Conservation (phyloP, 2,888 invertebrate species). For the Escarpia spicata region DNA sequence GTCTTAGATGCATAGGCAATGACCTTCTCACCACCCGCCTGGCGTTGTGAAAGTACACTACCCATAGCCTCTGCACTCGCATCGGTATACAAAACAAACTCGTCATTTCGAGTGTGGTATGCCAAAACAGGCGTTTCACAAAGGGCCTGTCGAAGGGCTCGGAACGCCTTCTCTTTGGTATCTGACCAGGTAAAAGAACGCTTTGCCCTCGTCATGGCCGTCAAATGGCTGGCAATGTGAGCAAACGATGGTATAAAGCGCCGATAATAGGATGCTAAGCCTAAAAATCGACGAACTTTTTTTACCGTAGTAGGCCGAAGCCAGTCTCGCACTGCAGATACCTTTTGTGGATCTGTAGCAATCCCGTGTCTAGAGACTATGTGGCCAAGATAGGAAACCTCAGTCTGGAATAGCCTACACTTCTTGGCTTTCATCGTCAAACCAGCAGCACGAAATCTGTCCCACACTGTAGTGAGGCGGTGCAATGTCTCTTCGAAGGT, state of each 20-base stretch:
- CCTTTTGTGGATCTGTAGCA: neutral
- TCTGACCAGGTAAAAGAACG: neutral
- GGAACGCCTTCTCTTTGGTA: conserved; percentile 13
- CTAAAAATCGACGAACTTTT: neutral
- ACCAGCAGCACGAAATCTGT: conserved; percentile 35
- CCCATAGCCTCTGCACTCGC: neutral
- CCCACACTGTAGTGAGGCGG: too few relatives aligned
- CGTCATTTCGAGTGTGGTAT: too few relatives aligned
- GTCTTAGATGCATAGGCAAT: conserved; percentile 1
- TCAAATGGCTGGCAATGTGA: neutral
- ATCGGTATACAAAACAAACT: conserved; percentile 22
- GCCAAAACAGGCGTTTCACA: too few relatives aligned
- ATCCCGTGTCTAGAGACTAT: neutral
- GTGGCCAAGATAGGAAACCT: conserved; percentile 24
- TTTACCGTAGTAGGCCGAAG: neutral
- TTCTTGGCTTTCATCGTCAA: conserved; percentile 46
- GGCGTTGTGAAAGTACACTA: neutral
- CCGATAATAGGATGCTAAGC: conserved; percentile 3
- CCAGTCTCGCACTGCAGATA: neutral
- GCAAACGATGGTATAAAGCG: conserved; percentile 18
- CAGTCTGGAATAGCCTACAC: conserved; percentile 37
- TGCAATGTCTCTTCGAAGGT: too few relatives aligned
- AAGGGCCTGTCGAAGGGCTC: too few relatives aligned
- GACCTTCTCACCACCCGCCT: neutral
- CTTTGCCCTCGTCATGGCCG: neutral